phyloP scores from a whole-genome alignment of 2,888 invertebrate genomes.

The Parnassius orleans region DNA sequence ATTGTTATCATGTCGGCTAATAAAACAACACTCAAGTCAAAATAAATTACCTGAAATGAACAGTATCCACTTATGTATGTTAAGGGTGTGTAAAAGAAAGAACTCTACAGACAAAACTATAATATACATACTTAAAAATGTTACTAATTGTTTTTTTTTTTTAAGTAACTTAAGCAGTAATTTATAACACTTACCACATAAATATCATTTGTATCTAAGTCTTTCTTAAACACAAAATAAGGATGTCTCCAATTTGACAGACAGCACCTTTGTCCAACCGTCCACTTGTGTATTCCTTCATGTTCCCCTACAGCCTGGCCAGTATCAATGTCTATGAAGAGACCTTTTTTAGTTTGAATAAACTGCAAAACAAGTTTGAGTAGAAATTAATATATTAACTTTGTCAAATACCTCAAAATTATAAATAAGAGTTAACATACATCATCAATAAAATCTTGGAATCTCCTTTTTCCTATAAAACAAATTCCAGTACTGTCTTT shows the following conservation, averaged over 20 bases:
- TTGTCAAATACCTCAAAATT: too few species aligned
- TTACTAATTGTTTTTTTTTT: background rate
- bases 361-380: slow-evolving; percentile 81
- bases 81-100: too few species aligned
- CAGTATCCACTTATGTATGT: too few species aligned
- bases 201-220: slow-evolving; percentile 85
- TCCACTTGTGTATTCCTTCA: slow-evolving; percentile 94
- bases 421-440: slow-evolving; percentile 66
- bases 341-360: slow-evolving; percentile 87
- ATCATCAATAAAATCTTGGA: slow-evolving; percentile 93
- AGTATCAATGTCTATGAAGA: slow-evolving; percentile 91
- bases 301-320: slow-evolving; percentile 89
- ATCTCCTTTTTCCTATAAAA: slow-evolving; percentile 95
- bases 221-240: slow-evolving; percentile 89
- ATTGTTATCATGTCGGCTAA: too few species aligned
- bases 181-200: slow-evolving; percentile 83
- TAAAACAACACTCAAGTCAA: too few species aligned
- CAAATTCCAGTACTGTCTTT: slow-evolving; percentile 97
- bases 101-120: too few species aligned
- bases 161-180: background rate
- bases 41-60: too few species aligned
- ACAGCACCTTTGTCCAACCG: slow-evolving; percentile 92
- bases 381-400: background rate
- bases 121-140: background rate
- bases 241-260: slow-evolving; percentile 83